Base-by-base conservation (phyloP, 1,140 invertebrate genomes). In the Drosophila pachea region DNA sequence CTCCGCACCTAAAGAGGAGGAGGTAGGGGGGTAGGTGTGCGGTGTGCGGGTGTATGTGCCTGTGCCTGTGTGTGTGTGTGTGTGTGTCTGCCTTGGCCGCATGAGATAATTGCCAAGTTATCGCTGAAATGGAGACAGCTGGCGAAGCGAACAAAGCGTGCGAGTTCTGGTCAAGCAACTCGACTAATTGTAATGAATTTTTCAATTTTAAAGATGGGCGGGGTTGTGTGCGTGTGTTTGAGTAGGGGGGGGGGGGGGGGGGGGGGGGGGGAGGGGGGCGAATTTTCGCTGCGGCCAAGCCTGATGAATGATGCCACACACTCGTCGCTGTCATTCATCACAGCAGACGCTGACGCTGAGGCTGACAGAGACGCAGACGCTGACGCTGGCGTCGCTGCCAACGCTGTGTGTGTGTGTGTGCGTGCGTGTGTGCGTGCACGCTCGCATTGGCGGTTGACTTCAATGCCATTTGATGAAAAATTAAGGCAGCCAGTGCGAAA, bases 151-250 rank as follows among this genome's bases (percentile, higher is more conserved):
- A 42, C 22, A 48, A 32, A 32, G 50, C 48, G 47, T 33, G 36
- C 32, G 36, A 16, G 42, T 43, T 45, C 52, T 63, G 75, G 70
- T 69, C 75, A 61, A 32, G 64, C 55, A 65, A 63, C 68, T 70
- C 73, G 74, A 79, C 79, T 86, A 84, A 84, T 84, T 84, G 81
- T 86, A 83, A 83, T 83, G 79, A 73, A 83, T 83, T 83, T 83
- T 83, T 83, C 79, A 83, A 84, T 84, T 83, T 70, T 70, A 50
- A 64, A 22, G 47, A 59, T 12, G 43, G 12, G 14, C 16, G 12
- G 48, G 7, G 4, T 7, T 4, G 16, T 38, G 36, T 0, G 7
- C 12, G 12, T n/a, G 31, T 3, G 11, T 0, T n/a, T n/a, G n/a
- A n/a, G n/a, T n/a, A n/a, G n/a, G 5, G 4, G 8, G 11, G 31